Conservation (phyloP, 2,888 invertebrate species). For the Plagodis pulveraria region DNA sequence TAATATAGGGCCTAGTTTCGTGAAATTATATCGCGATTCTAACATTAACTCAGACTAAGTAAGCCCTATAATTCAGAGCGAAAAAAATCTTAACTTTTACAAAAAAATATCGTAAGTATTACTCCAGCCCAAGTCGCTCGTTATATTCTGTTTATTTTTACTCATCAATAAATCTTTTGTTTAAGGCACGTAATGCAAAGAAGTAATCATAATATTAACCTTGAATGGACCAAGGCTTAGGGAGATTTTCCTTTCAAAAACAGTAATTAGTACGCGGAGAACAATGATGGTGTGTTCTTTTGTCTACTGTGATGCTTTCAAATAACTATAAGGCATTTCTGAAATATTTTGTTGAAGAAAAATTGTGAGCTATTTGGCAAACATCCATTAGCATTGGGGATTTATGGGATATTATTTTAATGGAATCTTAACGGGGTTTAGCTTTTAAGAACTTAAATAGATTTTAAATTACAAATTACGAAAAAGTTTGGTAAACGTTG, state of each 20-base stretch:
- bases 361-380: background rate
- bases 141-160: slow-evolving; percentile 17
- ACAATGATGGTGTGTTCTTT: slow-evolving; percentile 36
- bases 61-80: too few relatives aligned
- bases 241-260: slow-evolving; percentile 32
- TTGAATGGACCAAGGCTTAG: slow-evolving; percentile 24
- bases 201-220: slow-evolving; percentile 22
- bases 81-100: too few relatives aligned
- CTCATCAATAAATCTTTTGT: slow-evolving; percentile 21
- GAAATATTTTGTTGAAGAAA: slow-evolving; percentile 26
- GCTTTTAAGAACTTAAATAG: too few relatives aligned
- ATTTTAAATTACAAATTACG: too few relatives aligned
- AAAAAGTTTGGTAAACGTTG: too few relatives aligned
- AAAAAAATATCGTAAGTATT: too few relatives aligned
- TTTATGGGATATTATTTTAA: too few relatives aligned
- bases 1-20: too few relatives aligned
- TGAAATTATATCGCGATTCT: too few relatives aligned
- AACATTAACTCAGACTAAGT: too few relatives aligned
- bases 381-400: too few relatives aligned
- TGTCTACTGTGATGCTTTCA: slow-evolving; percentile 28
- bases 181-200: slow-evolving; percentile 13
- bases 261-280: slow-evolving; percentile 33
- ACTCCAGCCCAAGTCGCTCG: background rate
- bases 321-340: slow-evolving; percentile 30
- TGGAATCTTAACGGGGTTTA: too few relatives aligned